phyloP scores from a whole-genome alignment of 1,140 invertebrate species.

The Danaus plexippus region DNA sequence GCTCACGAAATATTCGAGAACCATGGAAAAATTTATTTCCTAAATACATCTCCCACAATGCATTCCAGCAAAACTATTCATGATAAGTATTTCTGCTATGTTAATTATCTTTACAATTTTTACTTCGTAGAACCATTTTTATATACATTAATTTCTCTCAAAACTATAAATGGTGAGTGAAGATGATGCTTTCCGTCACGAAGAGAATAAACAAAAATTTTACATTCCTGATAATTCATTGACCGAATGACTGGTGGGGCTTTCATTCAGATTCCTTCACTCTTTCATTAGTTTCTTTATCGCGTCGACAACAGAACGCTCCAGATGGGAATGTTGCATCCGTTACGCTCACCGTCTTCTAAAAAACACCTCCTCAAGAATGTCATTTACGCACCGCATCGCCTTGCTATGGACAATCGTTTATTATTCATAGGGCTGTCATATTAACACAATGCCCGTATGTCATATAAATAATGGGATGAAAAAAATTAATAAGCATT shows the following conservation, averaged over 20 bases:
- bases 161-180: too few relatives aligned
- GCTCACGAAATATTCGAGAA: constrained; percentile 24
- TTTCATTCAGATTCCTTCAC: constrained; percentile 29
- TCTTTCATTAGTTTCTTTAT: constrained; percentile 40
- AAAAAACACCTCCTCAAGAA: constrained; percentile 57
- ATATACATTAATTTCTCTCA: not conserved
- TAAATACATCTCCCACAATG: too few relatives aligned
- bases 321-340: constrained; percentile 52
- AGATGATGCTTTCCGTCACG: not conserved
- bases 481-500: not conserved
- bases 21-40: constrained; percentile 13
- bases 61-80: not conserved
- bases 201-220: constrained; percentile 21
- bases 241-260: constrained; percentile 24
- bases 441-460: not conserved
- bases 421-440: constrained; percentile 31
- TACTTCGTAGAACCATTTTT: not conserved
- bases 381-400: constrained; percentile 53
- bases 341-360: constrained; percentile 48
- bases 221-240: constrained; percentile 23
- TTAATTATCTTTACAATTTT: not conserved
- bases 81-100: not conserved
- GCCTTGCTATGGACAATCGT: constrained; percentile 26
- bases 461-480: too few relatives aligned
- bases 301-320: constrained; percentile 22